These are phyloP conservation scores for Podilymbus podiceps DNA, from an alignment of 2,113 vertebrate genomes.

Conservation along the genomic window DNA sequence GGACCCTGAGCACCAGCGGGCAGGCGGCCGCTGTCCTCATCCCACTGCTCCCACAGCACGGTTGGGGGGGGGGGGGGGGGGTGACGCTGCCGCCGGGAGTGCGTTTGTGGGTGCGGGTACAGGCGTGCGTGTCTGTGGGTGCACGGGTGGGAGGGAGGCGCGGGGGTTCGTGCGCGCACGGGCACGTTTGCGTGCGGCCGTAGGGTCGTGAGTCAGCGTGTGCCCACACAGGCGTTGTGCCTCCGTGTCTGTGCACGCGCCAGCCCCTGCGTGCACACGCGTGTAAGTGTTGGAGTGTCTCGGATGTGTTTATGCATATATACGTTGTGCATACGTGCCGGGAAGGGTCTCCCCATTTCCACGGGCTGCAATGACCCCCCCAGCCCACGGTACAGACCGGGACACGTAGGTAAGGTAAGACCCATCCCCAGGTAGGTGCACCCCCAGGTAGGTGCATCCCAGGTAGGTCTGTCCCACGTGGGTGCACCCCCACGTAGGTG, in stretches of 20 bases:
- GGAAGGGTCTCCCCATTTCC: not conserved
- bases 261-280: rapidly evolving
- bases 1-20: not conserved
- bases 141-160: not conserved
- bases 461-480: too few relatives aligned
- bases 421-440: too few relatives aligned
- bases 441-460: not conserved
- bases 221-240: rapidly evolving
- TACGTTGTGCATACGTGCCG: rapidly evolving
- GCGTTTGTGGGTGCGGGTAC: too few relatives aligned
- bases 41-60: not conserved
- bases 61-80: too few relatives aligned
- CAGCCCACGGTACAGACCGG: rapidly evolving
- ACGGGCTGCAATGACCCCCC: not conserved
- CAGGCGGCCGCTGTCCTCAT: not conserved
- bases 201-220: rapidly evolving
- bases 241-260: rapidly evolving
- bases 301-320: rapidly evolving
- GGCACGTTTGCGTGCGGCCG: not conserved
- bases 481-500: too few relatives aligned
- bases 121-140: too few relatives aligned
- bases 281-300: rapidly evolving
- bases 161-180: not conserved
- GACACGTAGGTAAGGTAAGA: not conserved
- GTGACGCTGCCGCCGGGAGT: rapidly evolving